Base-by-base conservation (phyloP, 2,888 invertebrate genomes). In the Bellardia bayeri region DNA sequence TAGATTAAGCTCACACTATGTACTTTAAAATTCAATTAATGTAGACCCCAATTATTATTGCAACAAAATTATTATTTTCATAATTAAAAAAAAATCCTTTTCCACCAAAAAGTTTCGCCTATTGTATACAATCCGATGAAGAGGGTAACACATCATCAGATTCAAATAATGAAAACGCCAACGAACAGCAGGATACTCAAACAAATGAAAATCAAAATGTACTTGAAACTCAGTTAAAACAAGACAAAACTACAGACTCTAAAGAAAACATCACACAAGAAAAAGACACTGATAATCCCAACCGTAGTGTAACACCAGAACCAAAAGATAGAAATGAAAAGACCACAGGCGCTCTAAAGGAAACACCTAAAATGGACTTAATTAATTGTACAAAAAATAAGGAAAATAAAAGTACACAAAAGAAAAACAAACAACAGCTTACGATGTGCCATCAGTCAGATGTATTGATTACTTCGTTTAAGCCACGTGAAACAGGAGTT, bases 391-490 rank as follows among this genome's bases (percentile, higher is more conserved):
- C 91, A 4, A 89, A 90, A 68, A 91, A 92, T 63, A 92, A 92
- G 74, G 76, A 91, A 90, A 88, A 88, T n/a, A 61, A 33, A n/a
- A 88, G 85, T 74, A 82, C 83, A 5, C 56, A 88, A 51, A 88
- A 88, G 58, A 81, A 86, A 58, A 78, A 78, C 56, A 80, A 81
- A 14, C 69, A 79, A 61, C 45, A 86, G 40, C 66, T 88, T 13
- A 76, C 81, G 33, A 75, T 86, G 74, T 89, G 89, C 61, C 88
- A 90, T 30, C 90, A 89, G 30, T 93, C 93, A 2, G 93, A 92
- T 72, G 88, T 92, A 33, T 91, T 92, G 13, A 90, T 93, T 40
- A 93, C 93, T 3, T 93, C 93, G 0, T 93, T 91, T 88, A 93
- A 93, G 11, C 93, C 93, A 0, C 91, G 91, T 3, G 90, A 91